These are phyloP conservation scores for Halcyon badia DNA, from an alignment of 2,797 vertebrate species.

Conservation along the genomic window DNA sequence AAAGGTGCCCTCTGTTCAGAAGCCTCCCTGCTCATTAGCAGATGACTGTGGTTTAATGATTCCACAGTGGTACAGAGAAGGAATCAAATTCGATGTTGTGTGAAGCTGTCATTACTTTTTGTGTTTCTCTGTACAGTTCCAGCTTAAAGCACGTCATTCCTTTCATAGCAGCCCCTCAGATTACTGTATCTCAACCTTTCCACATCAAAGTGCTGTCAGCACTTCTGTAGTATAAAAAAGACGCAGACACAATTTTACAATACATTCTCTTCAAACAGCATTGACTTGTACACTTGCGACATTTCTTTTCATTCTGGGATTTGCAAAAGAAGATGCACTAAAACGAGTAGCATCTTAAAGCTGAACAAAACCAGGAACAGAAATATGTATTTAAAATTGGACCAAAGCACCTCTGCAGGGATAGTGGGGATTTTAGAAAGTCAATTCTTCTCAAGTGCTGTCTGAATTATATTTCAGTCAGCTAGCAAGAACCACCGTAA, in stretches of 20 bases:
- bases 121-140: constrained; percentile 9
- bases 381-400: background rate
- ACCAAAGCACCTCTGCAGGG: background rate
- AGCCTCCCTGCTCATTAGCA: constrained; percentile 49
- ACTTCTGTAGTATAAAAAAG: constrained; percentile 2
- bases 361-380: background rate
- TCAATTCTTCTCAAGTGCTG: background rate
- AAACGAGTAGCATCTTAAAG: background rate
- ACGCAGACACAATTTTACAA: constrained; percentile 45
- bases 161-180: constrained; percentile 48
- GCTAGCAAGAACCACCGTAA: background rate
- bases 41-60: constrained; percentile 12
- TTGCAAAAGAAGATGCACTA: constrained; percentile 22
- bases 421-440: constrained; percentile 5
- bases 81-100: constrained; percentile 27
- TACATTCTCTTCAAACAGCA: constrained; percentile 33
- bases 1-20: constrained; percentile 32
- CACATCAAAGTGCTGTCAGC: constrained; percentile 46
- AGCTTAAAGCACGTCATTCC: background rate
- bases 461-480: constrained; percentile 8
- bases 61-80: background rate
- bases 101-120: background rate
- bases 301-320: constrained; percentile 34
- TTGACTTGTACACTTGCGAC: constrained; percentile 26
- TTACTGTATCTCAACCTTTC: constrained; percentile 50